phyloP scores from a whole-genome alignment of 2,888 invertebrate genomes.

The Leptinotarsa juncta region DNA sequence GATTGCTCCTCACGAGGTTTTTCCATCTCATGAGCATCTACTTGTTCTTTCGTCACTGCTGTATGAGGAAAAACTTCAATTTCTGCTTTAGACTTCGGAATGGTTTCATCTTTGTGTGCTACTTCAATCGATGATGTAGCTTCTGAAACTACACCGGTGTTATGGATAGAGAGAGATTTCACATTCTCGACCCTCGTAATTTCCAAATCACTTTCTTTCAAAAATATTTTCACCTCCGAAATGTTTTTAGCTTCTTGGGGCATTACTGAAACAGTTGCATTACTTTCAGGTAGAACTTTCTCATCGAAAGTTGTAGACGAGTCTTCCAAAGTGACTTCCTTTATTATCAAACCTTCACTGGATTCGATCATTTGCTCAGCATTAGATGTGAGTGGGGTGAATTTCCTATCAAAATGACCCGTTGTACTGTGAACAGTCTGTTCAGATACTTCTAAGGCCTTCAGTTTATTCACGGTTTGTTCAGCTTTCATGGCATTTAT shows the following conservation, averaged over 20 bases:
- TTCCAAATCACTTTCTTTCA: constrained; percentile 71
- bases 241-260: constrained; percentile 76
- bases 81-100: constrained; percentile 57
- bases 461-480: constrained; percentile 64
- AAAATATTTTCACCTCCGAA: constrained; percentile 72
- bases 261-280: constrained; percentile 67
- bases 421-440: constrained; percentile 67
- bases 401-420: constrained; percentile 65
- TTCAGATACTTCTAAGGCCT: constrained; percentile 71
- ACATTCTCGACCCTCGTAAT: constrained; percentile 35
- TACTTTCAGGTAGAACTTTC: constrained; percentile 63
- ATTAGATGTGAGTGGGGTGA: constrained; percentile 64
- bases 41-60: constrained; percentile 61
- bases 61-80: constrained; percentile 65
- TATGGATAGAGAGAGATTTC: constrained; percentile 44
- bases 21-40: constrained; percentile 66
- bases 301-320: constrained; percentile 60
- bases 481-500: constrained; percentile 54
- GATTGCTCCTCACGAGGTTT: constrained; percentile 50
- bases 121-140: constrained; percentile 39
- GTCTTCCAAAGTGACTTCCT: constrained; percentile 64
- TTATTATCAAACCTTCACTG: constrained; percentile 67
- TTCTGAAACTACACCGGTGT: constrained; percentile 46
- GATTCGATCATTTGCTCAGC: constrained; percentile 65
- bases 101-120: constrained; percentile 37